Evolutionary conservation across 2,888 invertebrate species (phyloP).

Genomic region (Xestia sexstrigata): DNA sequence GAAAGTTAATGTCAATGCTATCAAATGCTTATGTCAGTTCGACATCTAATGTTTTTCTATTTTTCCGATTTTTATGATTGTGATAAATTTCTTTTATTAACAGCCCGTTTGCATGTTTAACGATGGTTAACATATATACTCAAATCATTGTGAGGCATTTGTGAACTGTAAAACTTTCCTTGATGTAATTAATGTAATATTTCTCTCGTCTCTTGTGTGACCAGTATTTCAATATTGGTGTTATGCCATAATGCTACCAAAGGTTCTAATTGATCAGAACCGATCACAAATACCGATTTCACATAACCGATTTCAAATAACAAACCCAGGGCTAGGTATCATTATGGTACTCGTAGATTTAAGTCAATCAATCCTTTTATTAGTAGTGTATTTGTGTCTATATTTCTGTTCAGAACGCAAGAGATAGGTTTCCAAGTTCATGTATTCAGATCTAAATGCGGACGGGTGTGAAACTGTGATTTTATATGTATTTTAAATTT

Average conservation of each 20-base stretch:
- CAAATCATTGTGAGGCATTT: constrained; percentile 43
- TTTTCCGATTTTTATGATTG: constrained; percentile 77
- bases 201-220: constrained; percentile 39
- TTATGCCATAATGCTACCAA: constrained; percentile 49
- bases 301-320: background rate
- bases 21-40: constrained; percentile 79
- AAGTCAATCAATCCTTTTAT: constrained; percentile 37
- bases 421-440: constrained; percentile 32
- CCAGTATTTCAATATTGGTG: constrained; percentile 23
- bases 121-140: constrained; percentile 36
- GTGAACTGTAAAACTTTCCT: constrained; percentile 38
- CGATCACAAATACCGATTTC: background rate
- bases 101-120: constrained; percentile 60
- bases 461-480: constrained; percentile 66
- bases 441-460: constrained; percentile 50
- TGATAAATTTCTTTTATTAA: constrained; percentile 82
- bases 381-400: constrained; percentile 40
- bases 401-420: constrained; percentile 29
- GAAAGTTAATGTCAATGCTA: constrained; percentile 69
- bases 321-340: constrained; percentile 23
- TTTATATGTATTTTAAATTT: constrained; percentile 64
- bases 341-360: constrained; percentile 50
- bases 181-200: constrained; percentile 35
- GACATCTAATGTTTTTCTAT: constrained; percentile 69
- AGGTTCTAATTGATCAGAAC: constrained; percentile 20